Evolutionary conservation across 2,113 vertebrate genomes (phyloP).

Genomic region (Danionella cerebrum): DNA sequence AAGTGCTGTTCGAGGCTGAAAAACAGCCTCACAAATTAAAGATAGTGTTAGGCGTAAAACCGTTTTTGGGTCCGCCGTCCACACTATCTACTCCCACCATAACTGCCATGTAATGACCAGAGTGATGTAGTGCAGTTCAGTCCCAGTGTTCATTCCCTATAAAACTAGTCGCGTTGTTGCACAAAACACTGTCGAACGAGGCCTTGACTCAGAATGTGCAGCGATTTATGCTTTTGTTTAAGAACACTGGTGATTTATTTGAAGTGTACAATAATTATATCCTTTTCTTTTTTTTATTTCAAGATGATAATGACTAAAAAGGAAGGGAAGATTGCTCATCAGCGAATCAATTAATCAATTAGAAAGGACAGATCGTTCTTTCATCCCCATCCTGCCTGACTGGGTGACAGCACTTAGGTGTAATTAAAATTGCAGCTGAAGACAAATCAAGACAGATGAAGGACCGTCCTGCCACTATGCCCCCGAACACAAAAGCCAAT

Average conservation of each 20-base stretch:
- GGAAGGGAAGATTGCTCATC: constrained; percentile 31
- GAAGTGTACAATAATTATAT: too few relatives aligned
- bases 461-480: constrained; percentile 33
- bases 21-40: constrained; percentile 45
- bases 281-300: too few relatives aligned
- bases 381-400: constrained; percentile 50
- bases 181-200: constrained; percentile 1
- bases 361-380: constrained; percentile 50
- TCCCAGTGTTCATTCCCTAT: constrained; percentile 21
- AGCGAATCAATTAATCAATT: constrained; percentile 68
- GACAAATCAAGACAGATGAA: constrained; percentile 67
- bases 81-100: constrained; percentile 30
- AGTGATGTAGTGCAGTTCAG: constrained; percentile 41
- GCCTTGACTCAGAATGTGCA: not conserved
- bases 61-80: not conserved
- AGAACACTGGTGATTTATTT: too few relatives aligned
- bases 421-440: constrained; percentile 73
- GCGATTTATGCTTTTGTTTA: constrained; percentile 13
- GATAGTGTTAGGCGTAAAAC: constrained; percentile 43
- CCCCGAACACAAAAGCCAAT: constrained; percentile 40
- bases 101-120: constrained; percentile 48
- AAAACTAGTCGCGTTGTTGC: constrained; percentile 24
- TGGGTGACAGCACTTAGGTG: constrained; percentile 67
- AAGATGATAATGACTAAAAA: not conserved
- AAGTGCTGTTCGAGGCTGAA: constrained; percentile 34